Conservation (phyloP, 1,140 invertebrate species). For the Plodia interpunctella region DNA sequence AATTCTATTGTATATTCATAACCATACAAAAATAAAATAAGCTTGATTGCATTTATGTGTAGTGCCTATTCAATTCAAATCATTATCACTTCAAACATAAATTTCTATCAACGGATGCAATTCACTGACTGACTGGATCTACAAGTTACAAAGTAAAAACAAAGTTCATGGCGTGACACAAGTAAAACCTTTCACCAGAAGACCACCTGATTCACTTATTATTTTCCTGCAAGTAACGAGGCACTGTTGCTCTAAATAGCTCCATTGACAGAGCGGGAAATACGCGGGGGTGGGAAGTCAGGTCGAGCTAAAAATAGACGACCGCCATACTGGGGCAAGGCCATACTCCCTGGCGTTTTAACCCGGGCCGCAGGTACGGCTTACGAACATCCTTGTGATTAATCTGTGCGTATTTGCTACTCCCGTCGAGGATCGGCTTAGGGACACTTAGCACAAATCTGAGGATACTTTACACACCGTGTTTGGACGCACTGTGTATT, state of each 20-base stretch:
- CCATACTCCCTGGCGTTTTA: slow-evolving; percentile 38
- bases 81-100: too few species aligned
- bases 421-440: slow-evolving; percentile 33
- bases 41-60: too few species aligned
- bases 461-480: slow-evolving; percentile 21
- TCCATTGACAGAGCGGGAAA: slow-evolving; percentile 36
- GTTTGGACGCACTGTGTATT: slow-evolving; percentile 13
- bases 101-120: too few species aligned
- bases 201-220: slow-evolving; percentile 12
- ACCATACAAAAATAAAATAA: too few species aligned
- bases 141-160: too few species aligned
- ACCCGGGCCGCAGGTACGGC: slow-evolving; percentile 37
- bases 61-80: too few species aligned
- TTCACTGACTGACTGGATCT: too few species aligned
- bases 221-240: slow-evolving; percentile 20
- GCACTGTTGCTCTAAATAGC: slow-evolving; percentile 50
- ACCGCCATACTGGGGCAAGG: slow-evolving; percentile 54
- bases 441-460: slow-evolving; percentile 29
- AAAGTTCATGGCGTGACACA: too few species aligned
- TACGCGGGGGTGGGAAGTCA: slow-evolving; percentile 23
- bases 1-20: too few species aligned
- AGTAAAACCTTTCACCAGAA: too few species aligned
- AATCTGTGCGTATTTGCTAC: slow-evolving; percentile 43
- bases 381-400: slow-evolving; percentile 53
- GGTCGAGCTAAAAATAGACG: slow-evolving; percentile 59